Evolutionary conservation across 2,797 vertebrate species (phyloP).

Genomic region (Pampus argenteus): DNA sequence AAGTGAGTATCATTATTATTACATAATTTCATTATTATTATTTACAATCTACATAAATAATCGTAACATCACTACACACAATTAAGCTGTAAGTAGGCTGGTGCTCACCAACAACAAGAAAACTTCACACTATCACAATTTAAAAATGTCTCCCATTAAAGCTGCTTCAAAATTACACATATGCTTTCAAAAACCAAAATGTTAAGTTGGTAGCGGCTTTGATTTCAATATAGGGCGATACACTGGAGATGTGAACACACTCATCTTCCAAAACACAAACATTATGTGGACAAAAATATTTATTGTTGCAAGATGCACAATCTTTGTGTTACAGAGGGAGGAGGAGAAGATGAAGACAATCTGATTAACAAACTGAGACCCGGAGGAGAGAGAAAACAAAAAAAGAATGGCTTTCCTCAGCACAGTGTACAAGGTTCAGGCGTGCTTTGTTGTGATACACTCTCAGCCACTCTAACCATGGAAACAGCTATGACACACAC

Average conservation of each 20-base stretch:
- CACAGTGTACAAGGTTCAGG: constrained; percentile 49
- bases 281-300: constrained; percentile 5
- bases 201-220: no score
- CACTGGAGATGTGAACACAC: constrained; percentile 23
- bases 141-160: not conserved
- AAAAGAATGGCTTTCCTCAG: constrained; percentile 26
- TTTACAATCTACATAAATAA: not conserved
- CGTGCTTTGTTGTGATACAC: constrained; percentile 68
- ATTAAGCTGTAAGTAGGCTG: not conserved
- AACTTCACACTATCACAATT: no score
- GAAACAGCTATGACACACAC: constrained; percentile 75
- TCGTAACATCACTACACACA: no score
- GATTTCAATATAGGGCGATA: constrained; percentile 44
- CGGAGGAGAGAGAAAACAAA: constrained; percentile 19
- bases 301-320: constrained; percentile 17
- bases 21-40: not conserved
- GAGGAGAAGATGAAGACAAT: not conserved
- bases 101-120: not conserved
- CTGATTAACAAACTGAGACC: constrained; percentile 13
- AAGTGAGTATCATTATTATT: not conserved
- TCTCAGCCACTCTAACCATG: constrained; percentile 72
- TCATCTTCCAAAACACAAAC: constrained; percentile 26
- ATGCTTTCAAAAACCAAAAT: no score
- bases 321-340: not conserved
- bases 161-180: not conserved